These are phyloP conservation scores for Semnornis frantzii DNA, from an alignment of 2,113 vertebrate species.

Conservation along the genomic window DNA sequence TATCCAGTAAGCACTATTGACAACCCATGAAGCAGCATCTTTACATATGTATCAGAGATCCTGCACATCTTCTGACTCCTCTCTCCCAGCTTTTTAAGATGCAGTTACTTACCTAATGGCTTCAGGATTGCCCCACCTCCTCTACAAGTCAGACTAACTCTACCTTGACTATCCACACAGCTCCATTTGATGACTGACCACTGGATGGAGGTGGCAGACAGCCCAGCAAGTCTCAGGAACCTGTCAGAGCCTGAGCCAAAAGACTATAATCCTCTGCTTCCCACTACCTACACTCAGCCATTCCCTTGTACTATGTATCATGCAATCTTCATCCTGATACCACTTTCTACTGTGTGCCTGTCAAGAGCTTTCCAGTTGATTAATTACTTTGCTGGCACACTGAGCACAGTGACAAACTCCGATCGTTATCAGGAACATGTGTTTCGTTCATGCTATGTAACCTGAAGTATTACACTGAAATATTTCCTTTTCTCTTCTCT, in stretches of 20 bases:
- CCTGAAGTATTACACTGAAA: neutral
- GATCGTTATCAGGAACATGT: neutral
- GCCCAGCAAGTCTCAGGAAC: neutral
- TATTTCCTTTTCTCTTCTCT: neutral
- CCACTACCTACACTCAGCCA: neutral
- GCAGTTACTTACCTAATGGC: neutral
- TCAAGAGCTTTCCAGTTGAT: neutral
- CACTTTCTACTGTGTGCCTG: neutral
- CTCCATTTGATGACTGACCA: neutral
- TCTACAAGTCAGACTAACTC: neutral
- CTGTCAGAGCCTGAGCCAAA: neutral
- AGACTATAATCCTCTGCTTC: neutral
- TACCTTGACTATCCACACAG: neutral
- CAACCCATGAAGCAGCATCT: neutral
- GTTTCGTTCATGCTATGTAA: neutral
- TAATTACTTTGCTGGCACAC: neutral
- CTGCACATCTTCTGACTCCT: neutral
- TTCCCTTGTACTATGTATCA: neutral
- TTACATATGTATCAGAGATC: neutral
- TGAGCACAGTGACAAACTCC: neutral
- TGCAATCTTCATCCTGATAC: neutral
- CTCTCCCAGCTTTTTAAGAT: neutral
- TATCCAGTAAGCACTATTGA: neutral
- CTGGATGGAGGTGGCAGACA: neutral
- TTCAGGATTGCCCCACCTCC: neutral